Conservation (phyloP, 1,140 invertebrate genomes). For the Drosophila nikananu region DNA sequence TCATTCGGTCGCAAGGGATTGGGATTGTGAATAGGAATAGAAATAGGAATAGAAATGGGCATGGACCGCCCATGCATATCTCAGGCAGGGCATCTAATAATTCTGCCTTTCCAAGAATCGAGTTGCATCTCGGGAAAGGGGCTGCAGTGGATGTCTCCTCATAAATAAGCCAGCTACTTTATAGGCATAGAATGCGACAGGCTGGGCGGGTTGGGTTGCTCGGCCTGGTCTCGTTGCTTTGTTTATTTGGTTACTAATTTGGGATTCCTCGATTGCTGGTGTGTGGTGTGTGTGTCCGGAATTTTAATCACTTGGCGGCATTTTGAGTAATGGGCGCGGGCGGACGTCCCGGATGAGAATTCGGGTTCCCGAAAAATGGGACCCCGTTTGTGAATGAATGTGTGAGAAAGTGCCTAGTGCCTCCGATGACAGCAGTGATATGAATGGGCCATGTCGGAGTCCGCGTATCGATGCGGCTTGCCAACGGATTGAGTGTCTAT, state of each 20-base stretch:
- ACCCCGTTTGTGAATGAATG: constrained; percentile 70
- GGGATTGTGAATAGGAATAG: constrained; percentile 20
- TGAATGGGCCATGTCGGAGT: constrained; percentile 53
- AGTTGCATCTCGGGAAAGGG: constrained; percentile 57
- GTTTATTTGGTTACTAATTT: constrained; percentile 83
- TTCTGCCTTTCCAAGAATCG: constrained; percentile 72
- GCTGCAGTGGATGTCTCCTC: constrained; percentile 61
- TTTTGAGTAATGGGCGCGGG: constrained; percentile 78
- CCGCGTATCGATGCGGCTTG: constrained; percentile 20
- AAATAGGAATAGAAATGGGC: constrained; percentile 45
- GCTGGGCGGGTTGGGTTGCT: constrained; percentile 41
- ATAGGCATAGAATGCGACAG: constrained; percentile 47
- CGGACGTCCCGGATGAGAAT: constrained; percentile 50
- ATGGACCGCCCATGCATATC: constrained; percentile 67
- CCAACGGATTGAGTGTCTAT: constrained; percentile 21
- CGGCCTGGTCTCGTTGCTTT: constrained; percentile 63
- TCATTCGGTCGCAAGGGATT: constrained; percentile 72
- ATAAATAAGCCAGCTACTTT: constrained; percentile 81
- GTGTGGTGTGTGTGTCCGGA: constrained; percentile 61
- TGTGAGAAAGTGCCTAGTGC: constrained; percentile 68
- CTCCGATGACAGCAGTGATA: constrained; percentile 54
- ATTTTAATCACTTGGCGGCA: constrained; percentile 75
- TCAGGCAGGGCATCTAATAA: constrained; percentile 70
- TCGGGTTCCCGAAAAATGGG: constrained; percentile 53
- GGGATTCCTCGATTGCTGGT: constrained; percentile 69